Percentiles rank a stretch among this genome's conserved stretches.
Conservation (phyloP, 2,797 vertebrate genomes). For the Tenualosa thibaudeaui region DNA sequence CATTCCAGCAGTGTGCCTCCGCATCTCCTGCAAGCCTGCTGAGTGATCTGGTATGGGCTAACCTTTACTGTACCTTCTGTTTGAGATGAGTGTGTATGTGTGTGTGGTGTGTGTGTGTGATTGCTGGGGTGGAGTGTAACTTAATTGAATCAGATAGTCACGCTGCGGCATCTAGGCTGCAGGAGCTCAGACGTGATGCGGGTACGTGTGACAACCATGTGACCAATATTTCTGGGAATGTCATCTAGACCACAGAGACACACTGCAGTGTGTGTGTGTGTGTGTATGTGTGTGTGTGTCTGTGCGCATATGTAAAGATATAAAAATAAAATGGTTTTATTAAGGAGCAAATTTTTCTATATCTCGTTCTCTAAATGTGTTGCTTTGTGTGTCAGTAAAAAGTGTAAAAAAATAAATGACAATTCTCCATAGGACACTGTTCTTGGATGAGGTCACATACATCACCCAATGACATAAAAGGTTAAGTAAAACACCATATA, state of each 20-base stretch:
- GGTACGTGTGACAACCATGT: conserved; percentile 47
- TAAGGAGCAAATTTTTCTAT: background rate
- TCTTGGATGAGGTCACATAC: no score
- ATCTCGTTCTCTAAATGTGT: background rate
- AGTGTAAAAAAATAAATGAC: background rate
- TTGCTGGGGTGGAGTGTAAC: background rate
- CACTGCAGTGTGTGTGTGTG: background rate
- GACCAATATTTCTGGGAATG: conserved; percentile 17
- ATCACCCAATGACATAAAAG: no score
- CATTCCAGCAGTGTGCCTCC: background rate
- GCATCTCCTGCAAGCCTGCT: background rate
- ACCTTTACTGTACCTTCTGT: background rate
- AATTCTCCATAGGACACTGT: background rate
- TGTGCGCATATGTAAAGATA: background rate
- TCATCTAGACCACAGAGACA: background rate
- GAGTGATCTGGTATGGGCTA: background rate
- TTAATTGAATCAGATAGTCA: conserved; percentile 50
- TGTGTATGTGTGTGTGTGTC: background rate
- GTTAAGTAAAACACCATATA: no score
- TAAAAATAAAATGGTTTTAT: background rate
- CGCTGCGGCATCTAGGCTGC: conserved; percentile 46
- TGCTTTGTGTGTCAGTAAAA: background rate
- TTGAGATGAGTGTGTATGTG: background rate
- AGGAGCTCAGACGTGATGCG: conserved; percentile 17
- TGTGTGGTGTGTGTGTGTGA: background rate